Conservation (phyloP, 2,113 vertebrate genomes). For the Festucalex cinctus region DNA sequence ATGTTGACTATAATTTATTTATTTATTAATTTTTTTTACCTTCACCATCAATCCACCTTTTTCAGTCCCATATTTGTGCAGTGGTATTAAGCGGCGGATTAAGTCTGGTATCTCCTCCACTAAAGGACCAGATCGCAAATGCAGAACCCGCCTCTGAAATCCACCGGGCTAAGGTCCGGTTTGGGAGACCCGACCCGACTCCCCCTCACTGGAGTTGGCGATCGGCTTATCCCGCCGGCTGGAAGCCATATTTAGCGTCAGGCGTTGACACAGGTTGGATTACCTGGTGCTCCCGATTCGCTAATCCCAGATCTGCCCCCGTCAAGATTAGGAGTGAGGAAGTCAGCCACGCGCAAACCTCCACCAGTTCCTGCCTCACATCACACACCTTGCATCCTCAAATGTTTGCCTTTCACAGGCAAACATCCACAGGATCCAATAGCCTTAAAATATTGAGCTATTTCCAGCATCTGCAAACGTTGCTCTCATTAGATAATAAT, state of each 20-base stretch:
- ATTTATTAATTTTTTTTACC: too few species aligned
- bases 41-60: too few species aligned
- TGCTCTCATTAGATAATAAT: constrained; percentile 57
- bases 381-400: neutral
- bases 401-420: constrained; percentile 17
- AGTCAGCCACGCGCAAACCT: constrained; percentile 40
- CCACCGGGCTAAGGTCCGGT: neutral
- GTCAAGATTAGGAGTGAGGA: constrained; percentile 52
- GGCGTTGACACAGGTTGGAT: constrained; percentile 56
- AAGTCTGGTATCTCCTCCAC: neutral
- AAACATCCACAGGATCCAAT: constrained; percentile 45
- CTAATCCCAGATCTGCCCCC: constrained; percentile 63
- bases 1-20: too few species aligned
- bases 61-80: too few species aligned
- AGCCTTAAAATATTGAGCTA: constrained; percentile 55
- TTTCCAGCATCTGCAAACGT: constrained; percentile 48
- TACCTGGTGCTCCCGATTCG: constrained; percentile 55
- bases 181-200: constrained; percentile 18
- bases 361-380: neutral
- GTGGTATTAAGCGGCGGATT: neutral
- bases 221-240: constrained; percentile 48
- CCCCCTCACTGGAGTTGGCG: constrained; percentile 20
- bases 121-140: neutral
- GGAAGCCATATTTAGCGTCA: constrained; percentile 54
- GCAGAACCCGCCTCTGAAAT: neutral